Base-by-base conservation (phyloP, 1,140 invertebrate genomes). In the Pseudomyrmex gracilis region DNA sequence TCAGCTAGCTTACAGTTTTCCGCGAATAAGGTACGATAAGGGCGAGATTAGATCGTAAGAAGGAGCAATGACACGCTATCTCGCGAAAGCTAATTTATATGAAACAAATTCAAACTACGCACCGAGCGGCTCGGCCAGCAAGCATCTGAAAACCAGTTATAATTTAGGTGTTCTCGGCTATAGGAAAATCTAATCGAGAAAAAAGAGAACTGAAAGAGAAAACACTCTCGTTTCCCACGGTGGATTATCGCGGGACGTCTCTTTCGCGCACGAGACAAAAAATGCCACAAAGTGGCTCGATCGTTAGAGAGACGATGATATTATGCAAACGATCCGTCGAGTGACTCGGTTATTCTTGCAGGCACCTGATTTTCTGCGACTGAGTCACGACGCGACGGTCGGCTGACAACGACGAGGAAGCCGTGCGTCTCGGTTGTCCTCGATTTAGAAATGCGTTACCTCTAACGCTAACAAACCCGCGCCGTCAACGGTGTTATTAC, bases 301-400 rank as follows among this genome's bases (percentile, higher is more conserved):
- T 85, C 34, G 22, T 66, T 49, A 58, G 34, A 34, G 34, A 34
- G 10, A 70, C 58, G 47, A 51, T 71, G 84, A 57, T 78, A 84
- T 87, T 70, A 84, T 67, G 82, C 68, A 67, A 87, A 87, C 1
- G 82, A 61, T 43, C 47, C 49, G 15, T 2, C 22, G 55, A 74
- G 43, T 2, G 24, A 3, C 61, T 70, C 15, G 55, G 57, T 45
- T 47, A 49, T 58, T 53, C 47, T 45, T 24, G 17, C 12, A 9
- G 60, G 57, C 51, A 47, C 57, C 24, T 80, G 85, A 53, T 84
- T 78, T 83, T 87, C 84, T 73, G 17, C 45, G 74, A 82, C 66
- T 83, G 61, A 58, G 58, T 70, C 83, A 70, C 66, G 53, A 58
- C 34, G 34, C 34, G 34, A 34, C 5, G 34, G 34, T 34, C 34